These are phyloP conservation scores for Typhlomys cinereus DNA, from an alignment of 2,113 vertebrate species.

Conservation along the genomic window DNA sequence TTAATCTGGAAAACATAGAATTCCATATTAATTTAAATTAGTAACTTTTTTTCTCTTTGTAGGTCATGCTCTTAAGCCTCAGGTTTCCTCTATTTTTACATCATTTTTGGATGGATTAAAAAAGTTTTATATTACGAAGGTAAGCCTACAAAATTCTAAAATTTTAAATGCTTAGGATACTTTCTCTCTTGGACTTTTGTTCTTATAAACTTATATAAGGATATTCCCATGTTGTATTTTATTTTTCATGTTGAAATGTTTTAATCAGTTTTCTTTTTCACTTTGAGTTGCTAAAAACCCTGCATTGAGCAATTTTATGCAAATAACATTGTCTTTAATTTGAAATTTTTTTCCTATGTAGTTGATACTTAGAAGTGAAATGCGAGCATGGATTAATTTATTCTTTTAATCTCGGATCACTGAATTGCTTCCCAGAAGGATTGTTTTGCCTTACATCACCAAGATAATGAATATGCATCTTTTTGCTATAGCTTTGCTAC, in stretches of 20 bases:
- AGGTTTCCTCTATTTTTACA: constrained; percentile 99
- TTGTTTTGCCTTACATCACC: neutral
- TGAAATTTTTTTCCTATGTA: constrained; percentile 9
- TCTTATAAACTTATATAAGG: neutral
- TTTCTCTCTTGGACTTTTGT: constrained; percentile 27
- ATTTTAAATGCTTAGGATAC: constrained; percentile 11
- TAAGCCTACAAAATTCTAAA: constrained; percentile 80
- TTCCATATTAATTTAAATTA: constrained; percentile 69
- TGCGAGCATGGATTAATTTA: neutral
- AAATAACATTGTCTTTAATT: constrained; percentile 35
- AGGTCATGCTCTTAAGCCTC: constrained; percentile 99
- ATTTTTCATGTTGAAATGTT: constrained; percentile 51
- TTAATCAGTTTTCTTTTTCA: constrained; percentile 1
- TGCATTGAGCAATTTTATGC: neutral
- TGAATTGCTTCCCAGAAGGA: neutral
- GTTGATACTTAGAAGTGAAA: neutral
- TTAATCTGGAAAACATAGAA: constrained; percentile 49
- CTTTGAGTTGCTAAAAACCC: constrained; percentile 31
- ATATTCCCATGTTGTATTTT: constrained; percentile 1
- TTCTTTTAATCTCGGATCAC: neutral
- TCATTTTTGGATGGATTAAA: constrained; percentile 99
- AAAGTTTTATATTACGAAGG: constrained; percentile 99
- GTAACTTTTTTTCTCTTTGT: constrained; percentile 63
- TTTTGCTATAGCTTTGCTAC: neutral
- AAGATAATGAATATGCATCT: neutral